Conservation (phyloP, 1,140 invertebrate genomes). For the Eupeodes corollae region DNA sequence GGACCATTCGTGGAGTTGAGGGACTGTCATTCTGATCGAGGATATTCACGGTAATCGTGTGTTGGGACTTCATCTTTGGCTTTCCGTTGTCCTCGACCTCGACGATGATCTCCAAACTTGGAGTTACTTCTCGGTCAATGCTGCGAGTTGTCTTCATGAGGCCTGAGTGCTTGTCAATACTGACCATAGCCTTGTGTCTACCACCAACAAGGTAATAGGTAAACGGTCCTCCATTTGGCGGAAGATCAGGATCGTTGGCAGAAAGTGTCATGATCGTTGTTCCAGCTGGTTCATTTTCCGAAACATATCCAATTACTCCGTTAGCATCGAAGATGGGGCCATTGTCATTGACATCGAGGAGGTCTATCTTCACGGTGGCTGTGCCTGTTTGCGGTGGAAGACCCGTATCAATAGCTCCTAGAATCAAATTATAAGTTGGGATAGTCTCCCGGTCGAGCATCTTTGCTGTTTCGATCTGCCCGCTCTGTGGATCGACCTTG, state of each 20-base stretch:
- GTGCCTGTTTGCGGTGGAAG: constrained; percentile 79
- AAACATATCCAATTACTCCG: constrained; percentile 60
- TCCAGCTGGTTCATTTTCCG: constrained; percentile 78
- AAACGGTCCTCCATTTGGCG: constrained; percentile 87
- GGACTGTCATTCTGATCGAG: constrained; percentile 87
- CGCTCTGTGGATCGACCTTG: constrained; percentile 76
- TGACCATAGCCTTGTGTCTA: constrained; percentile 62
- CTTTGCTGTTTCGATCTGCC: constrained; percentile 65
- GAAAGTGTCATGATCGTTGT: constrained; percentile 73
- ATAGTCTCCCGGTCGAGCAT: constrained; percentile 72
- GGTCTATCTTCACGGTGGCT: constrained; percentile 52
- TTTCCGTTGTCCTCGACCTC: constrained; percentile 82
- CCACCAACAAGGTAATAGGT: constrained; percentile 68
- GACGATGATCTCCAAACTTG: constrained; percentile 61
- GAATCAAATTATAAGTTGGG: constrained; percentile 62
- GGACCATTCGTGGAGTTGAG: constrained; percentile 68
- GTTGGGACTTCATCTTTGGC: constrained; percentile 68
- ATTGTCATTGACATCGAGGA: constrained; percentile 89
- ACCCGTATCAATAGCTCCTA: constrained; percentile 84
- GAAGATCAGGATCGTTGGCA: constrained; percentile 79
- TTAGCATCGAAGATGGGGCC: constrained; percentile 69
- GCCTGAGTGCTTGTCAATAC: constrained; percentile 67
- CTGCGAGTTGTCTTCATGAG: constrained; percentile 63
- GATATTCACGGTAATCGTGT: constrained; percentile 63
- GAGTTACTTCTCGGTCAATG: constrained; percentile 71